Evolutionary conservation across 2,888 invertebrate species (phyloP).

Genomic region (Brenthis ino): DNA sequence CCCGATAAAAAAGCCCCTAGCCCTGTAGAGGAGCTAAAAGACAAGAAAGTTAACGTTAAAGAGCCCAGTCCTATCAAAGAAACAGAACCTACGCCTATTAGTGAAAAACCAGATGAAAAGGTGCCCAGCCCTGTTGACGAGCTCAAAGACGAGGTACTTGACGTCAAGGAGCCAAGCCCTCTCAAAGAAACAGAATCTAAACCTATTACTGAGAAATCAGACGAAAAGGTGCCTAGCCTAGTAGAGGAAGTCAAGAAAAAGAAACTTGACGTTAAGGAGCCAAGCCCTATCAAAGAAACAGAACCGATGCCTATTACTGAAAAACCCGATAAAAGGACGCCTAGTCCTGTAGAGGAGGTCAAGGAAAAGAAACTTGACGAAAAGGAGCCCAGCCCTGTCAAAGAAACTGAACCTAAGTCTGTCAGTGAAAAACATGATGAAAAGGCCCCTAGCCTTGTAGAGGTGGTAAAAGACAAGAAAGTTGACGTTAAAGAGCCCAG

Average conservation of each 20-base stretch:
- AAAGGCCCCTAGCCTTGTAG: neutral
- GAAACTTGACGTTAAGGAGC: slow-evolving; percentile 12
- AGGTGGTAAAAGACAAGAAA: too few species aligned
- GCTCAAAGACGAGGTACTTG: too few species aligned
- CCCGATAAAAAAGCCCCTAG: slow-evolving; percentile 24
- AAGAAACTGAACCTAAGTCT: neutral
- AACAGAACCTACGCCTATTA: too few species aligned
- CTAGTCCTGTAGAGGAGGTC: slow-evolving; percentile 14
- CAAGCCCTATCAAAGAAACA: slow-evolving; percentile 19
- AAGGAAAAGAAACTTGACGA: neutral
- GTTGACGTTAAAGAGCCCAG: too few species aligned
- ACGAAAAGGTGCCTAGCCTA: too few species aligned
- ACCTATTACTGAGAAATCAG: too few species aligned
- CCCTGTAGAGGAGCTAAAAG: neutral
- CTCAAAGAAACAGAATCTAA: too few species aligned
- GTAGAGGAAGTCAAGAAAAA: neutral
- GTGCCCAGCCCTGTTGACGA: slow-evolving; percentile 3
- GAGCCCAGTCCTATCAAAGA: slow-evolving; percentile 18
- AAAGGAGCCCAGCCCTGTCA: slow-evolving; percentile 13
- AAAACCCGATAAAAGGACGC: slow-evolving; percentile 4
- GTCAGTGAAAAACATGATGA: neutral
- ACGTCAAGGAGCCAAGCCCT: too few species aligned
- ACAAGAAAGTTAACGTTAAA: too few species aligned
- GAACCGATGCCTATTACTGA: neutral
- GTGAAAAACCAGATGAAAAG: slow-evolving; percentile 20